These are phyloP conservation scores for Achatina immaculata DNA, from an alignment of 1,140 invertebrate genomes.

Conservation along the genomic window DNA sequence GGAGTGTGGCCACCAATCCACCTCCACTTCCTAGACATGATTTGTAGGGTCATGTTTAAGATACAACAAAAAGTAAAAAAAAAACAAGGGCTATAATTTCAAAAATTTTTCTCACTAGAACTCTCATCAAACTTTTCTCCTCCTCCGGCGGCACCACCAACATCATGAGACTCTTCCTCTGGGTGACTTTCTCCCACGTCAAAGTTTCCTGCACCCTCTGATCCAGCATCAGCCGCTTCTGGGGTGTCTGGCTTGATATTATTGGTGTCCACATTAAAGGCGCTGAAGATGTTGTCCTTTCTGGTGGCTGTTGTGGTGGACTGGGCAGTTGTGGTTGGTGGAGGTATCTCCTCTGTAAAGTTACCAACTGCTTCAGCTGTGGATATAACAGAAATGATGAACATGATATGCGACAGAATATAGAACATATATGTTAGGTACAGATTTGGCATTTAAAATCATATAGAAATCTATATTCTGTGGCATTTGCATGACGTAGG, in stretches of 20 bases:
- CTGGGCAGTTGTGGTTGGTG: conserved; percentile 57
- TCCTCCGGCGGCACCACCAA: conserved; percentile 24
- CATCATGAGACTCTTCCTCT: conserved; percentile 8
- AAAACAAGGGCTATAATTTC: too few species aligned
- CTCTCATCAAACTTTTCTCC: not conserved
- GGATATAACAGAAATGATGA: too few species aligned
- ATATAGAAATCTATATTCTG: too few species aligned
- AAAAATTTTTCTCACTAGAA: conserved; percentile 15
- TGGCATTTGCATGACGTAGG: too few species aligned
- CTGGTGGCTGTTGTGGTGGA: conserved; percentile 41
- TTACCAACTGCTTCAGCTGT: conserved; percentile 75
- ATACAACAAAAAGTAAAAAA: too few species aligned
- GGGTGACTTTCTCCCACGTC: not conserved
- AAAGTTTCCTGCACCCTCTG: not conserved
- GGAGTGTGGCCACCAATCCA: too few species aligned
- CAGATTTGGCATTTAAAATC: too few species aligned
- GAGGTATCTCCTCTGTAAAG: conserved; percentile 76
- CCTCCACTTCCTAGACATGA: too few species aligned
- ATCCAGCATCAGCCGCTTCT: not conserved
- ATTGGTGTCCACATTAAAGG: conserved; percentile 18
- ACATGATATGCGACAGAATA: too few species aligned
- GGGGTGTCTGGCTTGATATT: not conserved
- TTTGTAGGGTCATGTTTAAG: too few species aligned
- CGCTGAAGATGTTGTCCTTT: conserved; percentile 20
- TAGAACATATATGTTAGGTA: too few species aligned